Percentiles rank a stretch among this genome's conserved stretches.
Conservation (phyloP, 2,797 vertebrate genomes). For the Pseudopleuronectes americanus region DNA sequence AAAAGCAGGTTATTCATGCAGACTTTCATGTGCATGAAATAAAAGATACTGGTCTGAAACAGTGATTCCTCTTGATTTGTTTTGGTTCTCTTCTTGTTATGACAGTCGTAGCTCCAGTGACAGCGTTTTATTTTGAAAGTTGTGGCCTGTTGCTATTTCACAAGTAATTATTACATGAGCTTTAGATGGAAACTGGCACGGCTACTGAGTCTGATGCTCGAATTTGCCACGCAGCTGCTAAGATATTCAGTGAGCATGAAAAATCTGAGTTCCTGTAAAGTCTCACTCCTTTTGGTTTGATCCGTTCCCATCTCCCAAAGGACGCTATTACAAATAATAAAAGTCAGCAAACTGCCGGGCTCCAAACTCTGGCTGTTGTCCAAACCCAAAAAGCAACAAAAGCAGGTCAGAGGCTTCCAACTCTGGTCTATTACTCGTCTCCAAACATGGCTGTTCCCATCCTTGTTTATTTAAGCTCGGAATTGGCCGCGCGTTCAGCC, state of each 20-base stretch:
- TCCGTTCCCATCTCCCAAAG: neutral
- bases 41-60: too few relatives aligned
- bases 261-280: conserved; percentile 23
- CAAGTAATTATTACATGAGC: conserved; percentile 9
- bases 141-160: neutral
- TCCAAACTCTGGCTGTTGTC: conserved; percentile 34
- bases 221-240: conserved; percentile 15
- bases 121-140: conserved; percentile 6
- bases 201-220: neutral
- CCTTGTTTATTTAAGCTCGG: conserved; percentile 66
- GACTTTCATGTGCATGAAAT: neutral
- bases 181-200: conserved; percentile 13
- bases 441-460: conserved; percentile 38
- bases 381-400: conserved; percentile 54
- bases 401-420: conserved; percentile 43
- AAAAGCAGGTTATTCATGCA: too few relatives aligned
- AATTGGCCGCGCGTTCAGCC: conserved; percentile 54
- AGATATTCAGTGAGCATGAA: neutral
- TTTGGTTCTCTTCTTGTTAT: neutral
- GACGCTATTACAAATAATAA: conserved; percentile 34
- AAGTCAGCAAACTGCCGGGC: conserved; percentile 25
- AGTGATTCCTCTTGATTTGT: neutral
- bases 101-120: neutral
- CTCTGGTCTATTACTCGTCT: conserved; percentile 20
- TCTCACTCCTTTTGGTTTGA: conserved; percentile 5